These are phyloP conservation scores for Sialis lutaria DNA, from an alignment of 2,888 invertebrate species.

Conservation along the genomic window DNA sequence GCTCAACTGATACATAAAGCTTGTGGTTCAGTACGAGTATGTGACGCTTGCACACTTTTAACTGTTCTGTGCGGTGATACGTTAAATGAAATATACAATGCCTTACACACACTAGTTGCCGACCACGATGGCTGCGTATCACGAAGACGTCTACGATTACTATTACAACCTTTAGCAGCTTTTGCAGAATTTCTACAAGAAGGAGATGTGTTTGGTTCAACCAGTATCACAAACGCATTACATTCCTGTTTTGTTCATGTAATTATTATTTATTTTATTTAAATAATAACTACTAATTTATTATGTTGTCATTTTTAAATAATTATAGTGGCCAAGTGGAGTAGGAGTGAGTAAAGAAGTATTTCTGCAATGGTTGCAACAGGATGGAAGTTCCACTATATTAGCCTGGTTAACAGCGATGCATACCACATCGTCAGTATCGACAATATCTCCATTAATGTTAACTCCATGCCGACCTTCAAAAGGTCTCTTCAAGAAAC, in stretches of 20 bases:
- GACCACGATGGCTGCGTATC: slow-evolving; percentile 63
- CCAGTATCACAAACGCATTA: slow-evolving; percentile 43
- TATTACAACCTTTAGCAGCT: slow-evolving; percentile 44
- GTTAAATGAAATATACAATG: slow-evolving; percentile 32
- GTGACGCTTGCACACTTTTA: slow-evolving; percentile 49
- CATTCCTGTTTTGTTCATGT: slow-evolving; percentile 59
- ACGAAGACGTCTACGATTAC: slow-evolving; percentile 37
- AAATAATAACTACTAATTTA: too few relatives aligned
- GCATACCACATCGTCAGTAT: too few relatives aligned
- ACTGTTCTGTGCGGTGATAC: slow-evolving; percentile 47
- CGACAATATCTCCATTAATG: too few relatives aligned
- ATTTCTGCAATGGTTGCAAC: too few relatives aligned
- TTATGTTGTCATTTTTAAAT: too few relatives aligned
- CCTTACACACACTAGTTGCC: slow-evolving; percentile 46
- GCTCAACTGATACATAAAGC: slow-evolving; percentile 30
- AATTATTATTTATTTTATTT: slow-evolving; percentile 11
- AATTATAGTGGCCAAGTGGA: too few relatives aligned
- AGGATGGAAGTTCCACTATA: too few relatives aligned
- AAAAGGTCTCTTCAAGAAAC: too few relatives aligned
- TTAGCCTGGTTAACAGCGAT: too few relatives aligned
- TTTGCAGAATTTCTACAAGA: slow-evolving; percentile 43
- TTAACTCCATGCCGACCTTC: too few relatives aligned
- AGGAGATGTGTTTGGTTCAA: slow-evolving; percentile 39
- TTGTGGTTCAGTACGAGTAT: slow-evolving; percentile 30
- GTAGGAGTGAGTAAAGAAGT: too few relatives aligned